Evolutionary conservation across 2,888 invertebrate genomes (phyloP).

Genomic region (Amiota mariae): DNA sequence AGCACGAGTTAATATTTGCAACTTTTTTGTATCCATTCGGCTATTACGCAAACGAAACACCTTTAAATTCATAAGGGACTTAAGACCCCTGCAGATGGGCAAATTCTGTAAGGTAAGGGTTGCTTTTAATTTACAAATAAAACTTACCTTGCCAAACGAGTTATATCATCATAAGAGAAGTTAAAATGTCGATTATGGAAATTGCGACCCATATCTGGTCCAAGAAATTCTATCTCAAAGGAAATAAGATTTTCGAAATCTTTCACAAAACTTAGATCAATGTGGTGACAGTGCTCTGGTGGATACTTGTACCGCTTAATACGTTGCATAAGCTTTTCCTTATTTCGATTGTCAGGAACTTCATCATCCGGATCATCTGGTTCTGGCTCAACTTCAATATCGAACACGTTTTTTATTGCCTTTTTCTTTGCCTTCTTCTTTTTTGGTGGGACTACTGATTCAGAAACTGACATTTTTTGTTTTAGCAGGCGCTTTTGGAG

Average conservation of each 20-base stretch:
- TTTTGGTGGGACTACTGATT: not conserved
- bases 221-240: constrained; percentile 62
- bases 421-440: constrained; percentile 26
- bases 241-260: constrained; percentile 54
- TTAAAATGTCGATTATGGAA: constrained; percentile 61
- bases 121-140: not conserved
- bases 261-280: constrained; percentile 61
- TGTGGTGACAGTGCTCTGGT: constrained; percentile 62
- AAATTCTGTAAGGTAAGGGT: not conserved
- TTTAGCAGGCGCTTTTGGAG: constrained; percentile 26
- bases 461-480: constrained; percentile 5
- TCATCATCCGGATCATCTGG: constrained; percentile 49
- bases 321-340: constrained; percentile 42
- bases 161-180: constrained; percentile 64
- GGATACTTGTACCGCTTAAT: constrained; percentile 55
- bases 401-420: constrained; percentile 43
- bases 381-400: constrained; percentile 51
- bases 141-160: constrained; percentile 55
- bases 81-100: constrained; percentile 51
- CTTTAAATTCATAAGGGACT: constrained; percentile 47
- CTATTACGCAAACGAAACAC: constrained; percentile 65
- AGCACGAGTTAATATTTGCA: constrained; percentile 50
- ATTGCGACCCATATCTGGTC: constrained; percentile 53
- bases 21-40: constrained; percentile 60
- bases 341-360: constrained; percentile 51